Percentiles rank a stretch among this genome's conserved stretches.
Evolutionary conservation across 2,113 vertebrate genomes (phyloP).

Genomic region (Atherinomorus stipes): DNA sequence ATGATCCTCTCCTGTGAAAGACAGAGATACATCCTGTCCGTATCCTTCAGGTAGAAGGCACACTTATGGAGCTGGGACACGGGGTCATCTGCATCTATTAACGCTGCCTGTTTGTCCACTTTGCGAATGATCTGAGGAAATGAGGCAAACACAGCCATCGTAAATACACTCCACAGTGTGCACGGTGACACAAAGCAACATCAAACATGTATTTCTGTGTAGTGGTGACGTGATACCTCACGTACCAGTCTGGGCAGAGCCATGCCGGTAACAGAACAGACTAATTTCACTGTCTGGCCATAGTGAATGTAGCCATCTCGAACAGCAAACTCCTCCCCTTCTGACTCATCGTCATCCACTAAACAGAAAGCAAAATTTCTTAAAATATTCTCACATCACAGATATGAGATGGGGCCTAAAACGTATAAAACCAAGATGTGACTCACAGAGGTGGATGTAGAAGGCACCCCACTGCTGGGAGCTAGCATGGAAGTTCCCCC

Average conservation of each 20-base stretch:
- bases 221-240: neutral
- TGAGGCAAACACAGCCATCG: neutral
- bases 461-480: constrained; percentile 98
- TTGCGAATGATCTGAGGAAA: constrained; percentile 91
- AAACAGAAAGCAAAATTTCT: constrained; percentile 39
- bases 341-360: constrained; percentile 98
- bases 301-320: constrained; percentile 98
- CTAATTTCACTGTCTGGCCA: constrained; percentile 95
- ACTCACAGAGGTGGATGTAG: constrained; percentile 97
- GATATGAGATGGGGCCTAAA: neutral
- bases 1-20: constrained; percentile 99
- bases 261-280: constrained; percentile 98
- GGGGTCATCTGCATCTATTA: constrained; percentile 95
- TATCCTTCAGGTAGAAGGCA: constrained; percentile 98
- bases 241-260: constrained; percentile 95
- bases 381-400: neutral
- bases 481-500: constrained; percentile 98
- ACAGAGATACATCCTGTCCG: constrained; percentile 98
- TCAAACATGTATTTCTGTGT: neutral
- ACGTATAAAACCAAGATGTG: neutral
- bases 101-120: constrained; percentile 95
- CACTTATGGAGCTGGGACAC: constrained; percentile 99
- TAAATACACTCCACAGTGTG: neutral
- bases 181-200: neutral
- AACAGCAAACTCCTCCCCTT: constrained; percentile 98